Evolutionary conservation across 2,888 invertebrate genomes (phyloP).

Genomic region (Acrobasis repandana): DNA sequence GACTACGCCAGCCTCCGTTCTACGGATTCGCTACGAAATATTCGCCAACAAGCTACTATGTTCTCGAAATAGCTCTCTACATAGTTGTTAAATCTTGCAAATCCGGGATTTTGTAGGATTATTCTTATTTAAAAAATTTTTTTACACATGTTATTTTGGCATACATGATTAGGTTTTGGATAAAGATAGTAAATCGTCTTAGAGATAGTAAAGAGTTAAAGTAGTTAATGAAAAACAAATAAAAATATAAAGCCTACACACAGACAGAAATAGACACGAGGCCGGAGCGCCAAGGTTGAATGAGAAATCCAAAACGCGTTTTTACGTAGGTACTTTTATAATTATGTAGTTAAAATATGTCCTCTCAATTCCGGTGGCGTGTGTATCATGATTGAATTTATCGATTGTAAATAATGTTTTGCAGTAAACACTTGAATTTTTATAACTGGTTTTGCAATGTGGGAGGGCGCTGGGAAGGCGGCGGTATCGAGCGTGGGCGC

Average conservation of each 20-base stretch:
- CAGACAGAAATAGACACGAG: conserved; percentile 23
- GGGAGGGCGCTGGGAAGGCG: conserved; percentile 76
- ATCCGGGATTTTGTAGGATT: neutral
- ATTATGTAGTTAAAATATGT: neutral
- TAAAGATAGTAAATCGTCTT: neutral
- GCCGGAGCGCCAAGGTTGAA: conserved; percentile 18
- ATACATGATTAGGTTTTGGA: neutral
- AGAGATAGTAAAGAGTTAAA: neutral
- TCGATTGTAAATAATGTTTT: conserved; percentile 40
- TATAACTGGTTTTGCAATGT: conserved; percentile 72
- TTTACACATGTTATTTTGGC: neutral
- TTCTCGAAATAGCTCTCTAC: conserved; percentile 9
- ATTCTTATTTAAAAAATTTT: neutral
- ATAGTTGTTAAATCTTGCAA: neutral
- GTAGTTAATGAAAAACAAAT: neutral
- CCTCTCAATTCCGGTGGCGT: neutral
- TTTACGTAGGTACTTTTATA: neutral
- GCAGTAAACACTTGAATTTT: conserved; percentile 59
- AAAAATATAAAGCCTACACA: conserved; percentile 4
- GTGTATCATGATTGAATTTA: conserved; percentile 10
- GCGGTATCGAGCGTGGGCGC: conserved; percentile 80
- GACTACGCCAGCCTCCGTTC: neutral
- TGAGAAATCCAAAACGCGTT: conserved; percentile 8
- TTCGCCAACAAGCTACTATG: conserved; percentile 35
- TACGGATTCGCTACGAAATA: conserved; percentile 34